Conservation (phyloP, 2,888 invertebrate genomes). For the Eupithecia abbreviata region DNA sequence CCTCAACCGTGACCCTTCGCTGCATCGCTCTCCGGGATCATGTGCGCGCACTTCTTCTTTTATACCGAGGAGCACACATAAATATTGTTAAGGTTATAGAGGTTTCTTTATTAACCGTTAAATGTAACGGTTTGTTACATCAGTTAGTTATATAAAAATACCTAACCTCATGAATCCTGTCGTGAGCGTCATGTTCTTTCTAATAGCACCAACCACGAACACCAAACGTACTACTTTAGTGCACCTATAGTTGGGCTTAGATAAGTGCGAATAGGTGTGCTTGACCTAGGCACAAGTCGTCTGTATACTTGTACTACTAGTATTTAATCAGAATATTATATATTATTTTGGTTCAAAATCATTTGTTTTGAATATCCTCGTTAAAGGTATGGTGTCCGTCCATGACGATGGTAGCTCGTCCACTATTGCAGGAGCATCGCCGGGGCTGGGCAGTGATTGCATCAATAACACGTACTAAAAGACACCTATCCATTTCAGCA, state of each 20-base stretch:
- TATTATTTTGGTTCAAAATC: not conserved
- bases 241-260: not conserved
- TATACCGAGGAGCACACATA: not conserved
- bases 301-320: not conserved
- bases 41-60: not conserved
- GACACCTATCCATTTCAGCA: conserved; percentile 51
- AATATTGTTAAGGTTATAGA: not conserved
- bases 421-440: not conserved
- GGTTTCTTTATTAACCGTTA: not conserved
- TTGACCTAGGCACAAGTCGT: not conserved
- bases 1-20: conserved; percentile 51
- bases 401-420: not conserved
- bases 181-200: not conserved
- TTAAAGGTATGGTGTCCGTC: not conserved
- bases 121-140: not conserved
- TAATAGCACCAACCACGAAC: not conserved
- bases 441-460: not conserved
- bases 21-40: not conserved
- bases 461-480: not conserved
- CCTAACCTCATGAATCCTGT: not conserved
- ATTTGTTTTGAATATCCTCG: not conserved
- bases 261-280: not conserved
- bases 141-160: not conserved
- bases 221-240: not conserved
- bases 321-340: too few relatives aligned